These are phyloP conservation scores for Scaptomyza graminum DNA, from an alignment of 1,140 invertebrate genomes.

Conservation along the genomic window DNA sequence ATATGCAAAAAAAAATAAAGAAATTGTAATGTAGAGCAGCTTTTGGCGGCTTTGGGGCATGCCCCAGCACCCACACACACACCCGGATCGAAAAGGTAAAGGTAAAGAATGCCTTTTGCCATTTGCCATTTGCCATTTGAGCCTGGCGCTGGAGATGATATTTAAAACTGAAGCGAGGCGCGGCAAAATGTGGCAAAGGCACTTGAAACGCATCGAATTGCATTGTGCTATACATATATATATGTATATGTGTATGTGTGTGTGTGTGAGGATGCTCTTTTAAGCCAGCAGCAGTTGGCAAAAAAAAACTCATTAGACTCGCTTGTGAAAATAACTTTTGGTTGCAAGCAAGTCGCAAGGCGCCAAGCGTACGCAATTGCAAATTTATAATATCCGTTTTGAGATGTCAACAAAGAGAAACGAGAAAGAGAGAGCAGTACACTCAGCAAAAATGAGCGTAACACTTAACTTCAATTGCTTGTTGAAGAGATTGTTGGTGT, in stretches of 20 bases:
- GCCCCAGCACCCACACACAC: constrained; percentile 24
- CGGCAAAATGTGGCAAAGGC: constrained; percentile 28
- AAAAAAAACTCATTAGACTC: constrained; percentile 72
- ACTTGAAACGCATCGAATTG: constrained; percentile 57
- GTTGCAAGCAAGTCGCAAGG: constrained; percentile 34
- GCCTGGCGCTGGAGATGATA: neutral
- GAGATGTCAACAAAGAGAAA: neutral
- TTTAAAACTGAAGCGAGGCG: constrained; percentile 13
- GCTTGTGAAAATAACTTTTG: constrained; percentile 56
- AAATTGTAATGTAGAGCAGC: too few species aligned
- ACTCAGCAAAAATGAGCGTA: neutral
- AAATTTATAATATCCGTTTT: constrained; percentile 78
- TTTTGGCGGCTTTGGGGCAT: constrained; percentile 34
- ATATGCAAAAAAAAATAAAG: too few species aligned
- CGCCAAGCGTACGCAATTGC: constrained; percentile 65
- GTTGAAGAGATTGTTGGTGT: constrained; percentile 50
- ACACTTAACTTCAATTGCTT: constrained; percentile 65
- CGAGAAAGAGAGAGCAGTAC: neutral
- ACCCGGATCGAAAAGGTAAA: constrained; percentile 4
- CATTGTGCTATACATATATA: constrained; percentile 28
- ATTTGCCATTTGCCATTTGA: constrained; percentile 10
- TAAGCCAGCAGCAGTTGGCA: constrained; percentile 37
- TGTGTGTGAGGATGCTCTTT: constrained; percentile 3
- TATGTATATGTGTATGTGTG: constrained; percentile 6
- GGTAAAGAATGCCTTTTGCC: constrained; percentile 9